phyloP scores from a whole-genome alignment of 2,113 vertebrate species.

The Phalacrocorax carbo region DNA sequence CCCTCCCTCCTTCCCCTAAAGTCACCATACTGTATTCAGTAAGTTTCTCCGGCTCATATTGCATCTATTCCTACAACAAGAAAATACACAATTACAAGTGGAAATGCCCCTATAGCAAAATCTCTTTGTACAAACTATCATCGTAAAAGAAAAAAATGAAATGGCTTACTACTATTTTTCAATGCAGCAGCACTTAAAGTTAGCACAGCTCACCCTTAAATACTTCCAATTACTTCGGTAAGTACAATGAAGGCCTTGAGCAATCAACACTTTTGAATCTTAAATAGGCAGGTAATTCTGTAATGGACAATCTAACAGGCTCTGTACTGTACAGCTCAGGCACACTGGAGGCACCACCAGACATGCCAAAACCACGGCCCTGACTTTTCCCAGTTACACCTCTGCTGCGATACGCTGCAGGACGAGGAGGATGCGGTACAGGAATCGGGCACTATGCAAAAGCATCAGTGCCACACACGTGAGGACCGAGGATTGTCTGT shows the following conservation, averaged over 20 bases:
- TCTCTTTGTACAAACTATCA: background rate
- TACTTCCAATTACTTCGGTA: background rate
- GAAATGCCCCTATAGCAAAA: background rate
- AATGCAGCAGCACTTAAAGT: background rate
- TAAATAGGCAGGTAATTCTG: background rate
- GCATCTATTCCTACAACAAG: background rate
- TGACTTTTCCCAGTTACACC: background rate
- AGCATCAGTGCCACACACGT: background rate
- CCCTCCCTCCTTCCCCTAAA: background rate
- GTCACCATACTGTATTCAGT: background rate
- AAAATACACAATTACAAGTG: background rate
- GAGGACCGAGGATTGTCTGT: rapidly evolving
- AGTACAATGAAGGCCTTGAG: background rate
- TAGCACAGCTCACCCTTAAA: background rate
- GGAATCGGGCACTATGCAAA: background rate
- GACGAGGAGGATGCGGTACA: rapidly evolving
- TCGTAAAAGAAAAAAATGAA: background rate
- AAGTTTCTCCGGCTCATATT: background rate
- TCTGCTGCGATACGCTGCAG: background rate
- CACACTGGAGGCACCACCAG: background rate
- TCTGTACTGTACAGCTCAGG: background rate
- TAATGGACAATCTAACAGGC: background rate
- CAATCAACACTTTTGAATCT: background rate
- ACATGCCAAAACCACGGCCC: background rate
- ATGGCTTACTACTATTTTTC: background rate